These are phyloP conservation scores for Micromesistius poutassou DNA, from an alignment of 2,797 vertebrate species.

Conservation along the genomic window DNA sequence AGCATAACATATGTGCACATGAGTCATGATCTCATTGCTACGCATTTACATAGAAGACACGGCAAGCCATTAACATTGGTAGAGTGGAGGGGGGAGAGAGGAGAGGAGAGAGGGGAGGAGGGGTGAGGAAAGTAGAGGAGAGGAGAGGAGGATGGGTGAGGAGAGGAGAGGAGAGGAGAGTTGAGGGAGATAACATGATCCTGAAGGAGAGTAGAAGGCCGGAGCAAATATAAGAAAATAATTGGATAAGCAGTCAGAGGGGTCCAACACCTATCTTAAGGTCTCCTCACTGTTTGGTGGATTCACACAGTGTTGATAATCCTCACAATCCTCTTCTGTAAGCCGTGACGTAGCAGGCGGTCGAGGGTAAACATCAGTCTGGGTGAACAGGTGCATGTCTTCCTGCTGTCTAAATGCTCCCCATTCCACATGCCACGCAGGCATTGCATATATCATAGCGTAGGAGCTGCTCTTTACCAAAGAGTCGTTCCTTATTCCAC, in stretches of 20 bases:
- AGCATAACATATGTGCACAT: slow-evolving; percentile 16
- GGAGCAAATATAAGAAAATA: not conserved
- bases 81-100: not conserved
- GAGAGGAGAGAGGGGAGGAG: not conserved
- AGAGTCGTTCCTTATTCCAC: not conserved
- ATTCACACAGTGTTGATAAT: no score
- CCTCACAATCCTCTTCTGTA: no score
- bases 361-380: no score
- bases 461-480: not conserved
- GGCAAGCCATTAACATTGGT: no score
- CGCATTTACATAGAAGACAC: not conserved
- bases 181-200: not conserved
- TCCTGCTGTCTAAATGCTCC: not conserved
- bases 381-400: not conserved
- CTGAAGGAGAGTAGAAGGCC: not conserved
- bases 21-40: slow-evolving; percentile 23
- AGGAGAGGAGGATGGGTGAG: not conserved
- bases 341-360: no score
- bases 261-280: not conserved
- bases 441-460: not conserved
- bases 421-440: no score
- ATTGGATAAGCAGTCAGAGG: not conserved
- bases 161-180: no score
- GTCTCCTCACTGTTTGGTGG: no score
- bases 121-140: no score